phyloP scores from a whole-genome alignment of 2,797 vertebrate species.

The Psittacula echo region DNA sequence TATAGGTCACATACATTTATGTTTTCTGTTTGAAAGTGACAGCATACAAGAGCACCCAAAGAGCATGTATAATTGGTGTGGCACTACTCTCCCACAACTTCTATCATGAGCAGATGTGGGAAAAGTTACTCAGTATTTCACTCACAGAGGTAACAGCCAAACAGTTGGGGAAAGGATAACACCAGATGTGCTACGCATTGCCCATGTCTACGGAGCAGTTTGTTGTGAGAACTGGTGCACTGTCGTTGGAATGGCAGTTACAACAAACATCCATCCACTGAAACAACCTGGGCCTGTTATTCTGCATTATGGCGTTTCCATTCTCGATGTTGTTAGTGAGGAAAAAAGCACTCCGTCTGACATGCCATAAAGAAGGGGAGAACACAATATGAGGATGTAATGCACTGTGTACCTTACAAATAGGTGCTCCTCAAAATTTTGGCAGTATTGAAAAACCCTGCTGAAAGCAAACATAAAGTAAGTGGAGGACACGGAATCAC shows the following conservation, averaged over 20 bases:
- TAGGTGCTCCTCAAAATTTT: neutral
- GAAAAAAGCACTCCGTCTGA: neutral
- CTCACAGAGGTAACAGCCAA: neutral
- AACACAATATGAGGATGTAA: neutral
- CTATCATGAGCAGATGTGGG: neutral
- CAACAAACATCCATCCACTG: neutral
- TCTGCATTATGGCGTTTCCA: neutral
- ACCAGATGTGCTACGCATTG: neutral
- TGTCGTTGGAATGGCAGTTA: neutral
- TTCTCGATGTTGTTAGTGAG: neutral
- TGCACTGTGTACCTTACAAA: neutral
- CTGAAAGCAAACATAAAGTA: neutral
- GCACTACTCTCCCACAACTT: neutral
- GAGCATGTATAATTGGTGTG: neutral
- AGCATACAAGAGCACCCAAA: neutral
- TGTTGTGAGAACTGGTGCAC: neutral
- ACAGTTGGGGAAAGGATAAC: neutral
- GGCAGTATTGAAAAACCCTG: neutral
- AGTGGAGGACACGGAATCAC: neutral
- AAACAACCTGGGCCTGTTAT: neutral
- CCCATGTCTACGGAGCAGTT: neutral
- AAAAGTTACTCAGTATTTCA: neutral
- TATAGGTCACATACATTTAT: neutral
- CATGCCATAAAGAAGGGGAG: neutral
- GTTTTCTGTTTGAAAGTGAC: neutral